A percentile compares a stretch with the other conserved stretches of the same genome.
Conservation (phyloP, 2,797 vertebrate genomes). For the Coregonus suidteri region DNA sequence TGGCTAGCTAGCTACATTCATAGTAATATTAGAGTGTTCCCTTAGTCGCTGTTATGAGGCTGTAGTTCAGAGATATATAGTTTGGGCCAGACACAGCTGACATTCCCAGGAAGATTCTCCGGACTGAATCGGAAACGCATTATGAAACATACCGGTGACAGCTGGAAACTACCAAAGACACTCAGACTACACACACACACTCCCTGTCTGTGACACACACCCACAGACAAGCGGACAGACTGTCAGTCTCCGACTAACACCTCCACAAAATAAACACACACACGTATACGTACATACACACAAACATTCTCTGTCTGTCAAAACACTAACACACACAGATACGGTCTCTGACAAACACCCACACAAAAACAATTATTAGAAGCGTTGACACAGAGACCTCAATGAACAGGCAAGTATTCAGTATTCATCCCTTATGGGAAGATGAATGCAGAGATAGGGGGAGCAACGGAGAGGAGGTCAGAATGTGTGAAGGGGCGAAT, state of each 20-base stretch:
- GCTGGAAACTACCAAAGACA: conserved; percentile 58
- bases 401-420: background rate
- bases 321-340: conserved; percentile 30
- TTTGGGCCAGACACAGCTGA: conserved; percentile 27
- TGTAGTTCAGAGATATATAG: conserved; percentile 27
- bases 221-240: conserved; percentile 12
- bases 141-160: conserved; percentile 55
- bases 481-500: conserved; percentile 9
- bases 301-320: conserved; percentile 14
- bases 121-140: conserved; percentile 46
- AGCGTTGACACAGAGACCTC: conserved; percentile 24
- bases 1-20: background rate
- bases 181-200: conserved; percentile 31
- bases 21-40: too few relatives aligned
- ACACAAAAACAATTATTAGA: background rate
- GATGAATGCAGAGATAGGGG: conserved; percentile 63
- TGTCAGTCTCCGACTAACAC: background rate
- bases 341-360: background rate
- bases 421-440: conserved; percentile 49
- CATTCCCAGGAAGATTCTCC: conserved; percentile 30
- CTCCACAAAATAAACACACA: background rate
- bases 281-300: too few relatives aligned
- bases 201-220: background rate
- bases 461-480: conserved; percentile 29
- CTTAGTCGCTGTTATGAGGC: conserved; percentile 14